phyloP scores from a whole-genome alignment of 2,113 vertebrate species.

The Chamaetylas fuelleborni region DNA sequence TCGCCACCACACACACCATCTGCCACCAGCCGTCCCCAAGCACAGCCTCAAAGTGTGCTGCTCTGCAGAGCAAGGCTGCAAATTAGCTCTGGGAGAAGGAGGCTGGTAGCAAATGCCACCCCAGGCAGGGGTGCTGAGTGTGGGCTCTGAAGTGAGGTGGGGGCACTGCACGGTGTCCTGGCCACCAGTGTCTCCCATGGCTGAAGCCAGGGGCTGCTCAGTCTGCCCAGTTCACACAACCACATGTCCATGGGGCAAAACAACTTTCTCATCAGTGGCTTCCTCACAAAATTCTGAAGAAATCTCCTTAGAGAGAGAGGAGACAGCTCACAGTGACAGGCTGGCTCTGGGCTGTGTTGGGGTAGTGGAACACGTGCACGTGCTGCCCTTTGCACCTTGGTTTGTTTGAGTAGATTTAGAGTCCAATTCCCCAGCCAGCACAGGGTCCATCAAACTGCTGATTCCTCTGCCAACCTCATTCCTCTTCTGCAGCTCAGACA shows the following conservation, averaged over 20 bases:
- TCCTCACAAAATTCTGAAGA: background rate
- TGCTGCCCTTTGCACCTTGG: background rate
- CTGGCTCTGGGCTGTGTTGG: rapidly evolving
- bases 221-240: background rate
- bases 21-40: background rate
- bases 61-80: conserved; percentile 5
- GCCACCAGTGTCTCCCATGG: rapidly evolving
- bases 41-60: background rate
- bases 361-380: rapidly evolving
- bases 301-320: background rate
- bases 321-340: background rate
- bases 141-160: rapidly evolving
- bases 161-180: background rate
- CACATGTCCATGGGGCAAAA: rapidly evolving
- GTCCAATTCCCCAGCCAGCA: background rate
- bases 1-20: conserved; percentile 20
- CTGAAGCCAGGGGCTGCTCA: background rate
- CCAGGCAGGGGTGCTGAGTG: background rate
- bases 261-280: rapidly evolving
- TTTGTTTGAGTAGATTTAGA: background rate
- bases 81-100: background rate
- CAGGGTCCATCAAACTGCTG: background rate
- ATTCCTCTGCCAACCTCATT: background rate
- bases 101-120: background rate
- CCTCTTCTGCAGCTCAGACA: background rate